Conservation (phyloP, 2,113 vertebrate species). For the Prinia subflava region DNA sequence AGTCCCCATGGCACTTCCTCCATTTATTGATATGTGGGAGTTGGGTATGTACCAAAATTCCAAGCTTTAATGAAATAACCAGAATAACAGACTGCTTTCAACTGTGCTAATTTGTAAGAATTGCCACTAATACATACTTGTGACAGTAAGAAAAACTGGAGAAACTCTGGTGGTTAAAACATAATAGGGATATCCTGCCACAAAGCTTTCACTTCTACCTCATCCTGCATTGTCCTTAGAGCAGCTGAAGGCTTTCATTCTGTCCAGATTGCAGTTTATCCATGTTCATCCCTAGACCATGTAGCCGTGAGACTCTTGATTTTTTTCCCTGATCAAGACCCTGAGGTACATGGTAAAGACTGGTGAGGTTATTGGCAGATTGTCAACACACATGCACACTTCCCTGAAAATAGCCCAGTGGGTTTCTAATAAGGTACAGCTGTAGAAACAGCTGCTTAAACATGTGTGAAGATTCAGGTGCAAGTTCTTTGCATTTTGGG, state of each 20-base stretch:
- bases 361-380: background rate
- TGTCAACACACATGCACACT: fast-evolving
- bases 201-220: background rate
- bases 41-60: background rate
- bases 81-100: background rate
- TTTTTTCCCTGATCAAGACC: background rate
- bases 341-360: background rate
- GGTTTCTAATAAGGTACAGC: background rate
- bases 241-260: background rate
- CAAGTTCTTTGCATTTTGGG: background rate
- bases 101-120: background rate
- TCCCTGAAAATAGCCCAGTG: background rate
- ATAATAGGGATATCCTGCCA: background rate
- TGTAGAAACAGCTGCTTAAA: background rate
- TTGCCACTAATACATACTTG: background rate
- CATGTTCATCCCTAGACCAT: background rate
- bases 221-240: background rate
- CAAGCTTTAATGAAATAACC: background rate
- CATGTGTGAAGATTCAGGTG: background rate
- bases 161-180: background rate
- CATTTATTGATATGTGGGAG: background rate
- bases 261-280: background rate
- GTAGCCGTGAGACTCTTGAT: background rate
- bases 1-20: background rate
- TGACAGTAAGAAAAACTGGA: background rate